A percentile compares a stretch with the other conserved stretches of the same genome.
Evolutionary conservation across 1,140 invertebrate species (phyloP).

Genomic region (Zeugodacus cucurbitae): DNA sequence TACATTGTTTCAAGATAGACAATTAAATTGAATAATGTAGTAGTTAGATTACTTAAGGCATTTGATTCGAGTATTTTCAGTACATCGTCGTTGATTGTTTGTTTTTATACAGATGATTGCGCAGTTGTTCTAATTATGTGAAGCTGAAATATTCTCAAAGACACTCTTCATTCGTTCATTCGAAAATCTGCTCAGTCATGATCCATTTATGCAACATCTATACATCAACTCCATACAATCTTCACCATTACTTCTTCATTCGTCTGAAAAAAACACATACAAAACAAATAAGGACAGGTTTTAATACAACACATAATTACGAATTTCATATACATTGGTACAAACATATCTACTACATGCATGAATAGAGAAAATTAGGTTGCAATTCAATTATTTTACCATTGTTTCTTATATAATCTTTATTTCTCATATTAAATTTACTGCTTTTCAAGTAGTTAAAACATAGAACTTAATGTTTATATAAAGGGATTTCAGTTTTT

Average conservation of each 20-base stretch:
- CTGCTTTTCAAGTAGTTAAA: background rate
- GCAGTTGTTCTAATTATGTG: background rate
- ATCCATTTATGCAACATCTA: background rate
- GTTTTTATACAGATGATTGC: background rate
- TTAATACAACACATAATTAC: background rate
- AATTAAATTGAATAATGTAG: background rate
- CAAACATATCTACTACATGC: background rate
- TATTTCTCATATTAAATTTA: background rate
- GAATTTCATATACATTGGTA: background rate
- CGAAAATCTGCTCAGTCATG: background rate
- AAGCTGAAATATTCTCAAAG: background rate
- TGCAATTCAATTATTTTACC: background rate
- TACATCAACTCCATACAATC: background rate
- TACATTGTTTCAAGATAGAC: background rate
- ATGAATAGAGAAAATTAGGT: background rate
- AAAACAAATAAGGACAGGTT: background rate
- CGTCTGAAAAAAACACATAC: conserved; percentile 12
- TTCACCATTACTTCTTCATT: background rate
- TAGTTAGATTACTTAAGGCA: background rate
- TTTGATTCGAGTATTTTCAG: background rate
- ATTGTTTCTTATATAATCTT: background rate
- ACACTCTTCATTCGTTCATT: background rate
- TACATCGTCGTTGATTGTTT: background rate
- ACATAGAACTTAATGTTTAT: background rate
- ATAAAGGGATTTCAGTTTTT: background rate